A percentile compares a stretch with the other conserved stretches of the same genome.
phyloP scores from a whole-genome alignment of 2,113 vertebrate species.

The Rutilus rutilus region DNA sequence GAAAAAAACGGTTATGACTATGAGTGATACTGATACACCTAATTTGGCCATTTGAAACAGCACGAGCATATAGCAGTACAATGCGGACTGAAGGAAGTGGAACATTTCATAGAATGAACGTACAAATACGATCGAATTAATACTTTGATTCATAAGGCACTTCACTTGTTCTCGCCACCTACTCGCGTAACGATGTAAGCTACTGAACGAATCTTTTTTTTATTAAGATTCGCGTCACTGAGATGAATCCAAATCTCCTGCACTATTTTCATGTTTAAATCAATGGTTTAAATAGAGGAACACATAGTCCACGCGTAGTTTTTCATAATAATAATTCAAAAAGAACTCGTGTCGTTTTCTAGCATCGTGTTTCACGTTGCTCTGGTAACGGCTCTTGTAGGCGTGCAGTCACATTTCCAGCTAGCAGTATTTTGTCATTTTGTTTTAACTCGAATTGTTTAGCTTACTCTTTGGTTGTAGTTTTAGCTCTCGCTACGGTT shows the following conservation, averaged over 20 bases:
- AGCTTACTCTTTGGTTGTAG: background rate
- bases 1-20: background rate
- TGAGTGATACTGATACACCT: background rate
- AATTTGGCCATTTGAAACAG: background rate
- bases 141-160: background rate
- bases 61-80: too few species aligned
- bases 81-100: too few species aligned
- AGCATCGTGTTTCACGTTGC: conserved; percentile 26
- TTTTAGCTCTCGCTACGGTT: background rate
- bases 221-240: background rate
- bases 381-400: conserved; percentile 1
- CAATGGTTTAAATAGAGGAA: background rate
- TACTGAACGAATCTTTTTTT: background rate
- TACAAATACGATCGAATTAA: too few species aligned
- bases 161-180: background rate
- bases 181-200: background rate
- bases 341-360: background rate
- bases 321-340: background rate
- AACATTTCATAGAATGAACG: too few species aligned
- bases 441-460: background rate
- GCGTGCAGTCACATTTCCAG: background rate
- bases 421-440: background rate
- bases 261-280: background rate
- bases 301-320: background rate
- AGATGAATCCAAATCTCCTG: background rate